Evolutionary conservation across 2,888 invertebrate species (phyloP), one percentile per base, ranked within the genome.

Genomic region (Gymnoscelis rufifasciata): DNA sequence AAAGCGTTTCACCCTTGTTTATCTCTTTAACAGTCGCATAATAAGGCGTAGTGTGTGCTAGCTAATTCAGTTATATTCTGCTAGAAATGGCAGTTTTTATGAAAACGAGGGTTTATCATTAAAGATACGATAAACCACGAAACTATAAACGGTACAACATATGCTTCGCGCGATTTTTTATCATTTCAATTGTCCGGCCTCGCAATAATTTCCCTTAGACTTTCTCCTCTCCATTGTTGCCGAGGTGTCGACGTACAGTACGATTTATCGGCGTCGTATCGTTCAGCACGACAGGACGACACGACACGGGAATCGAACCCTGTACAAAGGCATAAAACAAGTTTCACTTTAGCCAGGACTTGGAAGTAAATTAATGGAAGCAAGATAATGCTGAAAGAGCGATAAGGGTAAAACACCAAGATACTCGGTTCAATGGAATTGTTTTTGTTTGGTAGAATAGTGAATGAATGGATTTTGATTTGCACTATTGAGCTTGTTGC

Each of bases 161-260:
- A 7, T 23, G 35, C 19, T 65, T 66, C 66, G 67, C 61, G 60
- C 53, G 60, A 54, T 62, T 69, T 72, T 74, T 75, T 74, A 70
- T 64, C 59, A 52, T 47, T 57, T 44, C 57, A 56, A 66, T 63
- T 68, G 67, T 67, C 59, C 59, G 62, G 61, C 63, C 64, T 57
- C 64, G 56, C 61, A 68, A 66, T 66, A 76, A 80, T 74, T 74
- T 76, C 76, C 73, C 71, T 60, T 54, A 66, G 60, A 83, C 84
- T 86, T 84, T 84, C 86, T 83, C 84, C 73, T 74, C 72, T 56
- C 77, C 81, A 81, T 83, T 84, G 84, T 83, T 68, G 72, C 79
- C 56, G 66, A 74, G 77, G 83, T 84, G 82, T 79, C 71, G 75
- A 73, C 62, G 61, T 52, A 54, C 45, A 51, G 38, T 33, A 67